Evolutionary conservation across 2,888 invertebrate genomes (phyloP), one percentile per base, ranked within the genome.

Genomic region (Trichogramma evanescens): DNA sequence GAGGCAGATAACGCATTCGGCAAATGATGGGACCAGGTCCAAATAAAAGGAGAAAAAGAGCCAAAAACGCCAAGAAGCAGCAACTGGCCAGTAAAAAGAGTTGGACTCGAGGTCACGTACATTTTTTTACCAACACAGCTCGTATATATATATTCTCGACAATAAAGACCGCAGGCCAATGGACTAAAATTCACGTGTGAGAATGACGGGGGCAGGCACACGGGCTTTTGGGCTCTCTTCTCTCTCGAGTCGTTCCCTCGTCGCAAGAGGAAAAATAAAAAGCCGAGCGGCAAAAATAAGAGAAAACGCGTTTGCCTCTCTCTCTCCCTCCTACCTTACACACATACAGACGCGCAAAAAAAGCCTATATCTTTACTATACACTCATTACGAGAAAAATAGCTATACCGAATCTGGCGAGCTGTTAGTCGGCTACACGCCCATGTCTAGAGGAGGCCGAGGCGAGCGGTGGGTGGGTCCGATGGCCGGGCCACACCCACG

Each of bases 61-160:
- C 9, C 10, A 4, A 46, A 7, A 5, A 5, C 6, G 44, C n/a
- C 53, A 52, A 51, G 40, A 56, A 44, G 50, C 48, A 51, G 42
- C 38, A 45, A 26, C n/a, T 45, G n/a, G 49, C 26, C 56, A 52
- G 44, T 6, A 64, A 48, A 49, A 46, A 7, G 45, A 6, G 45
- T 38, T 4, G 48, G 49, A 60, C 64, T 61, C 61, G 65, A 26
- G n/a, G 42, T 65, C 67, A 68, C 61, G 71, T 71, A 71, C 70
- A 74, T 74, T 75, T 73, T 73, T 68, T 68, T 74, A 72, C 71
- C 70, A 75, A 74, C 73, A 71, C 68, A 75, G 75, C 75, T 70
- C 66, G 70, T 26, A 26, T 26, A 26, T 13, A 13, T 26, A 2
- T 26, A 26, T 26, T 26, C 67, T 63, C 54, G 62, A 59, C 67